A percentile compares a stretch with the other conserved stretches of the same genome.
Evolutionary conservation across 2,888 invertebrate genomes (phyloP).

Genomic region (Patella ulyssiponensis): DNA sequence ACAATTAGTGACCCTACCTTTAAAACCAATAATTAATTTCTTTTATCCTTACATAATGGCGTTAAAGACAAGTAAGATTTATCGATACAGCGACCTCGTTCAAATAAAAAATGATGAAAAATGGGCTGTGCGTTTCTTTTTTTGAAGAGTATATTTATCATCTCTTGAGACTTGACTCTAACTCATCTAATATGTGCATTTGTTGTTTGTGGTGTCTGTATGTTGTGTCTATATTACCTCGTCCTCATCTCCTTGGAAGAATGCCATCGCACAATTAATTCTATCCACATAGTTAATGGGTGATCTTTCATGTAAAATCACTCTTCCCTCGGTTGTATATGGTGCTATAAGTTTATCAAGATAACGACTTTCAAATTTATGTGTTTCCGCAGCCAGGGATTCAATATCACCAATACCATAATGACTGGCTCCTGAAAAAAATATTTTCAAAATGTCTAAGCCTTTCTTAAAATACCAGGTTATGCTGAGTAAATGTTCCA

Average conservation of each 20-base stretch:
- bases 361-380: slow-evolving; percentile 73
- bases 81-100: too few relatives aligned
- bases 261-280: slow-evolving; percentile 70
- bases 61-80: too few relatives aligned
- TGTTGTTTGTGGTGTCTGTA: too few relatives aligned
- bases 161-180: too few relatives aligned
- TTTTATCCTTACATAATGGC: too few relatives aligned
- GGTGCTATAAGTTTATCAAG: slow-evolving; percentile 68
- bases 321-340: slow-evolving; percentile 43
- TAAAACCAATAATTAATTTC: too few relatives aligned
- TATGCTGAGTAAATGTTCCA: too few relatives aligned
- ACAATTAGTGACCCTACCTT: too few relatives aligned
- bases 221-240: slow-evolving; percentile 52
- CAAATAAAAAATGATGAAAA: too few relatives aligned
- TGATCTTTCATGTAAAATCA: slow-evolving; percentile 65
- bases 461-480: too few relatives aligned
- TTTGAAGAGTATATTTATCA: too few relatives aligned
- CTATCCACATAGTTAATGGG: slow-evolving; percentile 69
- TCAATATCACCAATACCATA: slow-evolving; percentile 73
- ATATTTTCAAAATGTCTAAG: neutral
- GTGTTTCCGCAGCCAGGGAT: slow-evolving; percentile 69
- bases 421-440: slow-evolving; percentile 65
- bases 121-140: too few relatives aligned
- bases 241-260: slow-evolving; percentile 73
- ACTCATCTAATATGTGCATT: neutral